These are phyloP conservation scores for Chrosomus eos DNA, from an alignment of 2,797 vertebrate genomes.

Conservation along the genomic window DNA sequence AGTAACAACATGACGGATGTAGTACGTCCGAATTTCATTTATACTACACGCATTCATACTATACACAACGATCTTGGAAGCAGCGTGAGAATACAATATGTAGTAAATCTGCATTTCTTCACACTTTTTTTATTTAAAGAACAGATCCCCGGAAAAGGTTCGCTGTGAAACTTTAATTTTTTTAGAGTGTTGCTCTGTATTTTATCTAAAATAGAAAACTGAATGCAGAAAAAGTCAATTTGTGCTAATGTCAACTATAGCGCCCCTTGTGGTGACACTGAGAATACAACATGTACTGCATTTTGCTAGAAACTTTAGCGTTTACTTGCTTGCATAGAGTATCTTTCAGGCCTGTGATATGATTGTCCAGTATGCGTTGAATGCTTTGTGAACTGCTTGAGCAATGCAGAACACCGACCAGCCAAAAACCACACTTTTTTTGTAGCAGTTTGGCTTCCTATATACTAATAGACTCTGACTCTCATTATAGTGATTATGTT, in stretches of 20 bases:
- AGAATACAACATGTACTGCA: not conserved
- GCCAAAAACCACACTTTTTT: not conserved
- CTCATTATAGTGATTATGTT: not conserved
- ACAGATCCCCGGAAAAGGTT: not conserved
- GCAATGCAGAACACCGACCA: not conserved
- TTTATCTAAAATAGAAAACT: not conserved
- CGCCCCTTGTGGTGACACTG: not conserved
- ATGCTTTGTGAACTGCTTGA: constrained; percentile 21
- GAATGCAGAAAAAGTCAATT: not conserved
- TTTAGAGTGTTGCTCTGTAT: not conserved
- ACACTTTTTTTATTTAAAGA: not conserved
- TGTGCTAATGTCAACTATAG: not conserved
- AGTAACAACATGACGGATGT: not conserved
- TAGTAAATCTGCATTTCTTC: not conserved
- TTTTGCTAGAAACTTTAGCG: not conserved
- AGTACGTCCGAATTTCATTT: no score
- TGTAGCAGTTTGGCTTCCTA: not conserved
- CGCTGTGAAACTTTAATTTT: not conserved
- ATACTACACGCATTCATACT: not conserved
- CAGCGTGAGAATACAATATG: not conserved
- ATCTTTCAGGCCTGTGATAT: constrained; percentile 22
- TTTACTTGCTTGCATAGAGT: not conserved
- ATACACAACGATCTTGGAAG: not conserved
- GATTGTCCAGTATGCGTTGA: not conserved
- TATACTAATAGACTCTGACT: not conserved